Evolutionary conservation across 2,888 invertebrate species (phyloP), one percentile per base, ranked within the genome.

Genomic region (Phragmatobia fuliginosa): DNA sequence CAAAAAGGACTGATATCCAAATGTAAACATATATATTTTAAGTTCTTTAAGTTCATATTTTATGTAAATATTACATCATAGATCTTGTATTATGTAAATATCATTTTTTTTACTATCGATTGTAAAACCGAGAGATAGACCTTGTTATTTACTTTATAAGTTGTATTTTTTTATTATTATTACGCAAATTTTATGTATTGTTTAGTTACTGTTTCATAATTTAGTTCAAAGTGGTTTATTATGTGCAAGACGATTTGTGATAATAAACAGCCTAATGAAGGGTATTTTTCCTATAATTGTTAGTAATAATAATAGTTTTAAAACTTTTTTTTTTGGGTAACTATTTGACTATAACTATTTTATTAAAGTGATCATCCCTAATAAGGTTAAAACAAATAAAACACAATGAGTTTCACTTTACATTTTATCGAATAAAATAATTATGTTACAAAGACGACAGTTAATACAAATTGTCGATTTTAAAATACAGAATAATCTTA

Each of bases 101-200:
- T 70, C 18, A 18, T 41, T 41, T 49, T 65, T 75, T 71, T 71
- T 69, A 77, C 69, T 14, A 33, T 66, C 61, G 10, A 31, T 25
- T 72, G 76, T 73, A 71, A 79, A 80, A 79, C 74, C 79, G 76
- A 76, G 80, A 81, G 75, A 31, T 69, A 64, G 75, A 74, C 67
- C 65, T 76, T 83, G 84, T 84, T 84, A 84, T 84, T 84, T 84
- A 84, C 64, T 84, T 82, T 72, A n/a, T 81, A 80, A 79, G 80
- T 65, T 59, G 58, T 74, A 32, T 74, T 71, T 31, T 62, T 77
- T 75, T 36, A 72, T 81, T 74, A 31, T 81, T 73, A 25, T 38
- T 31, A 56, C n/a, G 31, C 28, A 71, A 70, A 71, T 68, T 52
- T 70, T 75, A 70, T 60, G 56, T 63, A 61, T 41, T 62, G 38